Evolutionary conservation across 92 coral and sea anemone genomes (phyloP), one percentile per base, ranked within the genome.

Genomic region (Porites divaricata): DNA sequence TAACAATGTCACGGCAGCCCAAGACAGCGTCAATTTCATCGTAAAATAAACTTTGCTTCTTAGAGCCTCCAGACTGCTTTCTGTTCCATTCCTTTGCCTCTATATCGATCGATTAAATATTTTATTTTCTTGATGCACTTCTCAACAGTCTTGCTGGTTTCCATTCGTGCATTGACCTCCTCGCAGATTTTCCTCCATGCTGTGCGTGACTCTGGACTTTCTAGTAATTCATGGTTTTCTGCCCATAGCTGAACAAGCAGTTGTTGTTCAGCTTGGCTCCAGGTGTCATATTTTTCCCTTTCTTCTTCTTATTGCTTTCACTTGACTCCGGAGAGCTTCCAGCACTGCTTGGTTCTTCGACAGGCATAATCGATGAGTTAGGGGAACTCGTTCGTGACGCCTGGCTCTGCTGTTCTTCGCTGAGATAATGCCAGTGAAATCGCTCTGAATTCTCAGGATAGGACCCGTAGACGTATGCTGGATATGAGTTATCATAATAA

Each of bases 101-200:
- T 23, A 65, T 65, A 65, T 65, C 11, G 41, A 41, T 65, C 41
- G 70, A 0, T 65, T 65, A 65, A 65, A 65, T 65, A 65, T 7
- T n/a, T 21, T 21, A 72, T 58, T 21, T 80, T 74, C 54, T 80
- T 68, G 56, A 82, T 82, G 26, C 79, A 50, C 57, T 61, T 82
- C 52, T 82, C 79, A 35, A 62, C 68, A 19, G 57, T 74, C 88
- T 64, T 84, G 66, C 26, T 83, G 25, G 71, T 24, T 61, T 69
- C 25, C 26, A 68, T 41, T 54, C 76, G 67, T 8, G 53, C 23
- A 77, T 81, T 81, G 9, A 81, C 4, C 19, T 81, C 77, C 6
- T 81, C 68, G 8, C 35, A 67, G 21, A 58, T 81, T 72, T 70
- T 70, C 68, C 48, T 70, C 78, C 85, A 81, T n/a, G 72, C 70